Evolutionary conservation across 2,113 vertebrate species (phyloP), one percentile per base, ranked within the genome.

Genomic region (Pomatorhinus ruficollis): DNA sequence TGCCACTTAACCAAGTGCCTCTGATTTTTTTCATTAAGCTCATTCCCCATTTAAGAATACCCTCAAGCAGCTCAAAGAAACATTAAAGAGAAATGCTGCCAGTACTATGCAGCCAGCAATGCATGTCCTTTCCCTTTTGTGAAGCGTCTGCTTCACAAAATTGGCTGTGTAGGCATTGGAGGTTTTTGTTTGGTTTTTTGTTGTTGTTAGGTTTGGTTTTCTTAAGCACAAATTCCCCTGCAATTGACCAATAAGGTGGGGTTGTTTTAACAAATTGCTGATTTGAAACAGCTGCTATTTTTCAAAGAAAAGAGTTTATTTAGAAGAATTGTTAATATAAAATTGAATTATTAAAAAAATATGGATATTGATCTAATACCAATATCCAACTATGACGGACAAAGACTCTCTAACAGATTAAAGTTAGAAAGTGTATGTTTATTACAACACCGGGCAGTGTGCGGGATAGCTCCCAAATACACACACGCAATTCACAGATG

Each of bases 201-300:
- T 24, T 30, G 28, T 40, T 56, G 39, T 21, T n/a, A 33, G 31
- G 17, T 72, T 72, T 27, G 30, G 9, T 6, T 30, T 28, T 37
- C 16, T 21, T 42, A 49, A 70, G 52, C 35, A 60, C 10, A 35
- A 65, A 75, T 22, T 16, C 56, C 81, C n/a, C 42, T 59, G 63
- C 35, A 19, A 76, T 89, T 80, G 87, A 77, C 44, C 53, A 76
- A 47, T 45, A 42, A 76, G 60, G 60, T 78, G 31, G 31, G 21
- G 65, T 5, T 66, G 50, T 28, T 50, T 74, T 17, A 82, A 61
- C 12, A 84, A 90, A 74, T 61, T 35, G 12, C 50, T 83, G 45
- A 53, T 83, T 85, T 82, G 52, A 78, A 93, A 75, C n/a, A 86
- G 84, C 65, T 91, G 54, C 27, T 91, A 47, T 61, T 94, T 88